A percentile compares a stretch with the other conserved stretches of the same genome.
Evolutionary conservation across 2,888 invertebrate species (phyloP).

Genomic region (Caradrina clavipalpis): DNA sequence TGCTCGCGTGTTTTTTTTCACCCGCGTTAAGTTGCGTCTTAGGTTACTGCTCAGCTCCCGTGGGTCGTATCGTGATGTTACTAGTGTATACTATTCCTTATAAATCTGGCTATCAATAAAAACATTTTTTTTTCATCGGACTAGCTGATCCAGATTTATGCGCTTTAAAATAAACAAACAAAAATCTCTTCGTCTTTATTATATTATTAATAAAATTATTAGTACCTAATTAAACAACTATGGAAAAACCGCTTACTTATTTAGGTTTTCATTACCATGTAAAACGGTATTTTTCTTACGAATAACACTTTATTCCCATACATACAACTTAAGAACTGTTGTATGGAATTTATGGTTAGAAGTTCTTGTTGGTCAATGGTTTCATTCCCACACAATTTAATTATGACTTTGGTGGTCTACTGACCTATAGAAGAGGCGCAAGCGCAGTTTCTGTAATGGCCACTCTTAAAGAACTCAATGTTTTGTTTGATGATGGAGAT

Average conservation of each 20-base stretch:
- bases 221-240: not conserved
- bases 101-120: too few species aligned
- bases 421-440: conserved; percentile 27
- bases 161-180: too few species aligned
- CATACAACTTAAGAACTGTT: conserved; percentile 11
- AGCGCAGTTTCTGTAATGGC: conserved; percentile 19
- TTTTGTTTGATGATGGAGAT: conserved; percentile 11
- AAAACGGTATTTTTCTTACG: conserved; percentile 16
- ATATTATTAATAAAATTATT: too few species aligned
- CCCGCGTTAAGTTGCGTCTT: too few species aligned
- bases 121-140: too few species aligned
- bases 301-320: conserved; percentile 14
- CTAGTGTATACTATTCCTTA: too few species aligned
- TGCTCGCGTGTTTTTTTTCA: too few species aligned
- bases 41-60: too few species aligned
- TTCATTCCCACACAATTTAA: conserved; percentile 31
- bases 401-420: conserved; percentile 31
- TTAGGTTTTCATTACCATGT: conserved; percentile 15
- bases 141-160: too few species aligned
- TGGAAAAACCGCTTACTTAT: conserved; percentile 26
- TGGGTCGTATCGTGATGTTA: too few species aligned
- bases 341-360: conserved; percentile 7
- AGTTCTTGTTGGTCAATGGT: conserved; percentile 12
- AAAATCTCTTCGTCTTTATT: too few species aligned
- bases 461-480: conserved; percentile 12